Evolutionary conservation across 2,113 vertebrate species (phyloP), one percentile per base, ranked within the genome.

Genomic region (Zeus faber): DNA sequence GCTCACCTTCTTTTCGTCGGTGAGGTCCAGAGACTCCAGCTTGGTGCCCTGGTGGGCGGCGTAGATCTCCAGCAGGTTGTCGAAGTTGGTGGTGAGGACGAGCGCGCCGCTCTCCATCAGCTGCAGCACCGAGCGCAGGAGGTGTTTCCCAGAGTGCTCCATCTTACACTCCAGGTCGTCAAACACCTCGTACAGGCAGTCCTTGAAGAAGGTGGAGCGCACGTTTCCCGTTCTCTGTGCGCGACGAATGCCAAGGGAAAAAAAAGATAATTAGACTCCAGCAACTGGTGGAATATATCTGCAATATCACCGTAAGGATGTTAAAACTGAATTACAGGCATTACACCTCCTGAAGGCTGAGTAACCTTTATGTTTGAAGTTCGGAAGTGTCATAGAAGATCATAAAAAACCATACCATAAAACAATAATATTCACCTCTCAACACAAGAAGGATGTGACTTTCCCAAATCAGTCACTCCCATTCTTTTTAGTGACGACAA

Each of bases 181-280:
- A 58, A 98, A 98, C 80, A 98, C 95, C 77, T 98, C 93, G 0
- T 97, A 98, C 1, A 98, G 89, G 72, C 94, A 98, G 89, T 98
- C 95, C 70, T 98, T 97, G 85, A 98, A 97, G 84, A 97, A 98
- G 0, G 94, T 95, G 45, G 95, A 98, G 26, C 93, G 89, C 31
- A 95, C 92, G 1, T 95, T 96, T 66, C 95, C 95, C 6, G 94
- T 97, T 76, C 93, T 90, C 96, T 98, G 78, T 5, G n/a, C n/a
- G 22, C 71, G 31, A 16, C 16, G 9, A 29, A 37, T 5, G 33
- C 31, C 6, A 22, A 39, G 3, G 41, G 5, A 27, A 49, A 11
- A 37, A 6, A n/a, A 2, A 2, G 33, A n/a, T n/a, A n/a, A n/a
- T n/a, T n/a, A n/a, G n/a, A n/a, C n/a, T n/a, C n/a, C n/a, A n/a